These are phyloP conservation scores for Pseudochirops cupreus DNA, from an alignment of 2,797 vertebrate genomes.

Conservation along the genomic window DNA sequence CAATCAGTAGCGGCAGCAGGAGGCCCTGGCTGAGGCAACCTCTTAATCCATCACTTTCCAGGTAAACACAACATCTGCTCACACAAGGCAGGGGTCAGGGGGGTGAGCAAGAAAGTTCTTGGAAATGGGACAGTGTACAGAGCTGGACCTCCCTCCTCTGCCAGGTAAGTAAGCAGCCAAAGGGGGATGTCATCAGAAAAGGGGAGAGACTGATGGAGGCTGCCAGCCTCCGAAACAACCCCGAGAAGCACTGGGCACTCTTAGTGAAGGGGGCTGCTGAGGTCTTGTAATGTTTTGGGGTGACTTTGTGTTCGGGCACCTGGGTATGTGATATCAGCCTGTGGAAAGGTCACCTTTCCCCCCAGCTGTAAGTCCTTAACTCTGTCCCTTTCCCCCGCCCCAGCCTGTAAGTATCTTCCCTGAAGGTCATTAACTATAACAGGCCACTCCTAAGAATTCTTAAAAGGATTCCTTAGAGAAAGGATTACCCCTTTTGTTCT, in stretches of 20 bases:
- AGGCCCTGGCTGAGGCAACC: not conserved
- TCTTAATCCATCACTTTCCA: not conserved
- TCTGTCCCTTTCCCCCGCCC: no score
- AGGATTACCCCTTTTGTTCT: no score
- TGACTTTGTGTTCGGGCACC: no score
- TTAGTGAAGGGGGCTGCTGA: no score
- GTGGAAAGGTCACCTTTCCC: no score
- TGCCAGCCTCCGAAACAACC: not conserved
- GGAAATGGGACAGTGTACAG: not conserved
- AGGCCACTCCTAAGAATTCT: no score
- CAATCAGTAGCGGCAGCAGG: not conserved
- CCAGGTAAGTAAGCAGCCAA: not conserved
- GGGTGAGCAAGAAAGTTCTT: not conserved
- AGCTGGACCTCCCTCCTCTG: not conserved
- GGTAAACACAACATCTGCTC: not conserved
- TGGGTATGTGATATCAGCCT: no score
- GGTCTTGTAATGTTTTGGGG: no score
- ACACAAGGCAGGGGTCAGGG: not conserved
- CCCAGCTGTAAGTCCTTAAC: no score
- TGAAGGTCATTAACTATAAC: no score
- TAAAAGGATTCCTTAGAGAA: no score
- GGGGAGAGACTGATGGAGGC: not conserved
- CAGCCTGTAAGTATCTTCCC: no score
- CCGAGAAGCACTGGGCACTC: not conserved
- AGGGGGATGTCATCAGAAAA: not conserved